These are phyloP conservation scores for Leucophenga maculata DNA, from an alignment of 2,888 invertebrate genomes.

Conservation along the genomic window DNA sequence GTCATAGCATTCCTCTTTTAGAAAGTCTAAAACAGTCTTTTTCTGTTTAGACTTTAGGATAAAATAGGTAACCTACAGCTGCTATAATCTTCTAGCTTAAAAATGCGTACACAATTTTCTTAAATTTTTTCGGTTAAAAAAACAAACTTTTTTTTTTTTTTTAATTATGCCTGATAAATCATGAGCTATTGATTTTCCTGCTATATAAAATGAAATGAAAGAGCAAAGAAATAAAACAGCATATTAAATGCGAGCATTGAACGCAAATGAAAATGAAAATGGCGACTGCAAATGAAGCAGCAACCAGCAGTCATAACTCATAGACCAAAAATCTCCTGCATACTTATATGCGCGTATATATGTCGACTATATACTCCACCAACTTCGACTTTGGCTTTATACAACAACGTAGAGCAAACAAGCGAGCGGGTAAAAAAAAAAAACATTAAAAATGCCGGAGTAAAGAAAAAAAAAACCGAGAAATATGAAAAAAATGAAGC, in stretches of 20 bases:
- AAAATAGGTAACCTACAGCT: neutral
- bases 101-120: slow-evolving; percentile 29
- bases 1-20: no score
- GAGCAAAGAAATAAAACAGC: neutral
- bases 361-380: no score
- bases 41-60: no score
- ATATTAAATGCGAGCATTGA: slow-evolving; percentile 45
- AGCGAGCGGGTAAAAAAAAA: neutral
- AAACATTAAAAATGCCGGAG: slow-evolving; percentile 32
- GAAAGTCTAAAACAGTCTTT: no score
- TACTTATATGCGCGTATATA: neutral
- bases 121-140: neutral
- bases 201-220: slow-evolving; percentile 35
- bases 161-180: slow-evolving; percentile 50
- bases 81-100: slow-evolving; percentile 29
- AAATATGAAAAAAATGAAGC: slow-evolving; percentile 27
- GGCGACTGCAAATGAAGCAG: slow-evolving; percentile 18
- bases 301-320: slow-evolving; percentile 6
- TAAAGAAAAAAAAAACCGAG: slow-evolving; percentile 24
- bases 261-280: slow-evolving; percentile 11
- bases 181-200: slow-evolving; percentile 52
- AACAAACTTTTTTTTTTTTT: no score
- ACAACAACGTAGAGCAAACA: neutral
- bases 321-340: slow-evolving; percentile 11
- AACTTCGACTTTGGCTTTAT: no score